Conservation (phyloP, 2,797 vertebrate species). For the Enteromius radiatus region DNA sequence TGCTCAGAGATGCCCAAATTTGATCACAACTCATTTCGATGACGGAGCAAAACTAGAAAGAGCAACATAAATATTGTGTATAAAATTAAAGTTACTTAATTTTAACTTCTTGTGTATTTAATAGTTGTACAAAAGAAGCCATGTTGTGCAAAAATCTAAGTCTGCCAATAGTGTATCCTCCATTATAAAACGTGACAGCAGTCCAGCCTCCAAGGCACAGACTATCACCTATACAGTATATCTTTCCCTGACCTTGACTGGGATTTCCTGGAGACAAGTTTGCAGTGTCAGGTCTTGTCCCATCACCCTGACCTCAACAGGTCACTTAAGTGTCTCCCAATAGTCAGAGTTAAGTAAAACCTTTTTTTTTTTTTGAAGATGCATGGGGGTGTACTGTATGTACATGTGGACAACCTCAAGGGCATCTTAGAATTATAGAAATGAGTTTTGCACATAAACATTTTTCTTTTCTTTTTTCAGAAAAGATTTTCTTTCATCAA, state of each 20-base stretch:
- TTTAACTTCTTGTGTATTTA: neutral
- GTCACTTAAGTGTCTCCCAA: conserved; percentile 25
- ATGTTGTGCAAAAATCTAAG: conserved; percentile 44
- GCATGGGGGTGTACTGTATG: neutral
- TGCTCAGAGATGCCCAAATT: neutral
- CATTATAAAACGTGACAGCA: conserved; percentile 39
- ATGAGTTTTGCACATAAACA: no score
- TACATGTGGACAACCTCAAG: conserved; percentile 38
- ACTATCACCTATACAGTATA: conserved; percentile 36
- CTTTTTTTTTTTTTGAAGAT: conserved; percentile 28
- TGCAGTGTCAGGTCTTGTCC: neutral
- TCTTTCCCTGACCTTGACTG: conserved; percentile 40
- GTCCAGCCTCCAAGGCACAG: neutral
- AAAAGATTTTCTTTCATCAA: neutral
- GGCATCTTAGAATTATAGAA: neutral
- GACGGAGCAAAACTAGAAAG: neutral
- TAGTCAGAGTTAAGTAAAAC: conserved; percentile 42
- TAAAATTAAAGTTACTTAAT: neutral
- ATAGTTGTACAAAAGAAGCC: neutral
- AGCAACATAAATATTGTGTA: neutral
- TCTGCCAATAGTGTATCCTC: neutral
- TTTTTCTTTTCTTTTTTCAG: neutral
- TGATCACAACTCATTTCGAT: neutral
- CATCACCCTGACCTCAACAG: conserved; percentile 11
- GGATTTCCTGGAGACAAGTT: conserved; percentile 27